Conservation (phyloP, 2,888 invertebrate genomes). For the Drosophila eohydei region DNA sequence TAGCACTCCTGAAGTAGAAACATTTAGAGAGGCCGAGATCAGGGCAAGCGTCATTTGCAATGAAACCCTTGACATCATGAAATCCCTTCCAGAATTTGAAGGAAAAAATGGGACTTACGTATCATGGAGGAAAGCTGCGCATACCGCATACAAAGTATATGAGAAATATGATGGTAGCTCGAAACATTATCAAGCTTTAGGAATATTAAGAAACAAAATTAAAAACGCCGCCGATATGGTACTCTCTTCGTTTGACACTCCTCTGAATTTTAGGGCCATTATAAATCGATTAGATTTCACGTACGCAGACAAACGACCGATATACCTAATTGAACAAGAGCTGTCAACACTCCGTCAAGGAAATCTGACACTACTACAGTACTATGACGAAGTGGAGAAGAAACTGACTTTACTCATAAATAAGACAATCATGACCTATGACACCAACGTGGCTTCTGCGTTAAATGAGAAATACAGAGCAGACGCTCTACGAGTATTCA, state of each 20-base stretch:
- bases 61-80: too few species aligned
- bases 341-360: not conserved
- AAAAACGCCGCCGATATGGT: not conserved
- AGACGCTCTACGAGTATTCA: too few species aligned
- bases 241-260: not conserved
- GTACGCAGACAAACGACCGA: not conserved
- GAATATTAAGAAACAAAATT: not conserved
- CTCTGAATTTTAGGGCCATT: not conserved
- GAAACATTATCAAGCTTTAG: too few species aligned
- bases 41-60: too few species aligned
- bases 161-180: too few species aligned
- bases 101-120: too few species aligned
- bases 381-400: not conserved
- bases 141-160: too few species aligned
- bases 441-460: not conserved
- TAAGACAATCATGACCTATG: not conserved
- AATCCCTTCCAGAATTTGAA: too few species aligned
- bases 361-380: not conserved
- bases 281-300: too few species aligned
- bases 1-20: too few species aligned
- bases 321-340: not conserved
- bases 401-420: not conserved
- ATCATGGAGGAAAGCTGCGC: too few species aligned
- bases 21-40: too few species aligned
- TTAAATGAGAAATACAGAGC: not conserved